Base-by-base conservation (phyloP, 2,797 vertebrate genomes). In the Podarcis siculus region DNA sequence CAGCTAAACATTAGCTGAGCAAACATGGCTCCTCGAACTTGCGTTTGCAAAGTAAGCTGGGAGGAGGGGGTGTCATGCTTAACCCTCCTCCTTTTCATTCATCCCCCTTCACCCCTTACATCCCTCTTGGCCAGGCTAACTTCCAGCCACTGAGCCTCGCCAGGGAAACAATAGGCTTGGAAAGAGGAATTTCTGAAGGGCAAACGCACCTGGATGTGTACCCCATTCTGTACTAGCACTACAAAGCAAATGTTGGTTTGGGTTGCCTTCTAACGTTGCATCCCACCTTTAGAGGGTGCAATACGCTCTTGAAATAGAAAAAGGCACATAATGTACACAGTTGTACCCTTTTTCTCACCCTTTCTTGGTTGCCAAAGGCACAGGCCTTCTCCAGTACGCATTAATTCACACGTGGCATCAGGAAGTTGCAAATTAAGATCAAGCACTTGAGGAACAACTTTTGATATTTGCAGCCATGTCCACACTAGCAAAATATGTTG, bases 341-440 rank as follows among this genome's bases (percentile, higher is more conserved):
- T 73, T 72, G 79, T 91, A 55, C 87, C 77, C 5, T 67, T 91
- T 1, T 84, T 0, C 72, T 86, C n/a, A 87, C 82, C 49, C 37
- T 82, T 42, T 49, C 25, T 69, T 13, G 0, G 5, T 85, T 85
- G 67, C 80, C 27, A 58, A 92, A 87, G 87, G 64, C 80, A 79
- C 27, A 25, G 82, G 75, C 45, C 64, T 67, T 79, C 66, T 25
- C 49, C 58, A 79, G 45, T 69, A 25, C 3, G 75, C 3, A 61
- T 92, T 67, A 2, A 0, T 1, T 0, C 0, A 82, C 61, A 69
- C 61, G 64, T 0, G 0, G 42, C 3, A 2, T 61, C 6, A 64
- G 45, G 80, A 89, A 88, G 45, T 66, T 89, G 94, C 91, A 92
- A 93, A 90, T 19, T 83, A 86, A 95, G 93, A 96, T 75, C 75